A percentile compares a stretch with the other conserved stretches of the same genome.
phyloP scores from a whole-genome alignment of 2,113 vertebrate genomes.

The Engraulis encrasicolus region DNA sequence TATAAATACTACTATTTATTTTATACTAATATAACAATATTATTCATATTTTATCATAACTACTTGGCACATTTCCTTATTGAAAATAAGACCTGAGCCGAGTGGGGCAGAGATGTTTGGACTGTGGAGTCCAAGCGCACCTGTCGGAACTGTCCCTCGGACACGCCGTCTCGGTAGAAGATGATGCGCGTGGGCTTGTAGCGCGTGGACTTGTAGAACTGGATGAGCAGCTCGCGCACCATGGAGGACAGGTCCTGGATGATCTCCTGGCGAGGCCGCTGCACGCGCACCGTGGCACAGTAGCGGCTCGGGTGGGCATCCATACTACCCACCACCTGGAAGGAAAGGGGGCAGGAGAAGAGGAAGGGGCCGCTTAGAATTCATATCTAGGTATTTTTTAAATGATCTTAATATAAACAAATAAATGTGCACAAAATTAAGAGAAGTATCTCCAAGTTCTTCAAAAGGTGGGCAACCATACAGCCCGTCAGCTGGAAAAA shows the following conservation, averaged over 20 bases:
- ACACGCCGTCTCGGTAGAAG: slow-evolving; percentile 90
- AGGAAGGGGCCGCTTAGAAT: no score
- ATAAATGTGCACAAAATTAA: no score
- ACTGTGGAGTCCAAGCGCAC: slow-evolving; percentile 71
- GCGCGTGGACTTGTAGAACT: slow-evolving; percentile 97
- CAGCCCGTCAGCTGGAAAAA: no score
- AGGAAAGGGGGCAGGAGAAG: neutral
- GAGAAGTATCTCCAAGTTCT: no score
- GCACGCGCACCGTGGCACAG: slow-evolving; percentile 94
- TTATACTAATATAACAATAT: no score
- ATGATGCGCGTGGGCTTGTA: slow-evolving; percentile 97
- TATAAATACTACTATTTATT: no score
- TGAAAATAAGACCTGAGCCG: no score
- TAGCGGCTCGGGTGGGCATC: slow-evolving; percentile 96
- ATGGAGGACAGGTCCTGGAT: slow-evolving; percentile 95
- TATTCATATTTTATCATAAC: no score
- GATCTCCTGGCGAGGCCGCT: slow-evolving; percentile 92
- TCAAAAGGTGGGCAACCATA: no score
- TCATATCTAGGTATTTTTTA: no score
- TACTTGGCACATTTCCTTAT: no score
- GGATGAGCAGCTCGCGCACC: slow-evolving; percentile 96
- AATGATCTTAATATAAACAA: no score
- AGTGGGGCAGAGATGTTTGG: neutral
- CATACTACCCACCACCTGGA: slow-evolving; percentile 97
- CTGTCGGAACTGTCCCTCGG: slow-evolving; percentile 96